Percentiles rank a stretch among this genome's conserved stretches.
phyloP scores from a whole-genome alignment of 2,888 invertebrate genomes.

The Gymnoscelis rufifasciata region DNA sequence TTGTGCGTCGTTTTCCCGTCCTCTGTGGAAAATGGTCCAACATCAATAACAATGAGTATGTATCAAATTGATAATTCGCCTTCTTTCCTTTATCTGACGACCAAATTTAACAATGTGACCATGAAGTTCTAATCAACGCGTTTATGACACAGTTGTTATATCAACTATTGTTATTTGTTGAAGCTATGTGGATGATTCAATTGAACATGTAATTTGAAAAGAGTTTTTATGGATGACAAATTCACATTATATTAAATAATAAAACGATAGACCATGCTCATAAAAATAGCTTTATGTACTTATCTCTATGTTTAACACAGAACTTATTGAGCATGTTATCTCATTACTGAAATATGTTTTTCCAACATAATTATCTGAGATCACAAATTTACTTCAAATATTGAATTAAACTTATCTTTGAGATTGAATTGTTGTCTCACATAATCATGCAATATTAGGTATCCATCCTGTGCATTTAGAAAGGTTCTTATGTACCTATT shows the following conservation, averaged over 20 bases:
- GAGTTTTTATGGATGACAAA: not conserved
- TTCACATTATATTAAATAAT: not conserved
- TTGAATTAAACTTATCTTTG: no score
- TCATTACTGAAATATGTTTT: no score
- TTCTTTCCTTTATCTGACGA: not conserved
- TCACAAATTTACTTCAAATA: no score
- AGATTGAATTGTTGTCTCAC: no score
- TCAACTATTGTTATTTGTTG: constrained; percentile 7
- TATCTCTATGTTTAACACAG: no score
- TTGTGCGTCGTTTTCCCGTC: constrained; percentile 64
- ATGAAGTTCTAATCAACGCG: constrained; percentile 20
- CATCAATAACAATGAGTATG: constrained; percentile 65
- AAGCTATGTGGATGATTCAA: not conserved
- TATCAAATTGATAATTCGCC: constrained; percentile 14
- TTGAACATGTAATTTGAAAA: not conserved
- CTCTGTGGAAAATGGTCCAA: constrained; percentile 51
- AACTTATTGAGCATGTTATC: no score
- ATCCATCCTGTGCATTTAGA: no score
- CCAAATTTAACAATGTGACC: not conserved
- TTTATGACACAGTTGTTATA: constrained; percentile 16
- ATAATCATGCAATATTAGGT: no score
- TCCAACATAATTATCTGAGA: no score
- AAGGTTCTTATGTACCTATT: no score
- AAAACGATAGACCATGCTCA: no score
- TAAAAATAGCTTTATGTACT: no score